phyloP scores from a whole-genome alignment of 2,888 invertebrate species.

The Parnassius mnemosyne region DNA sequence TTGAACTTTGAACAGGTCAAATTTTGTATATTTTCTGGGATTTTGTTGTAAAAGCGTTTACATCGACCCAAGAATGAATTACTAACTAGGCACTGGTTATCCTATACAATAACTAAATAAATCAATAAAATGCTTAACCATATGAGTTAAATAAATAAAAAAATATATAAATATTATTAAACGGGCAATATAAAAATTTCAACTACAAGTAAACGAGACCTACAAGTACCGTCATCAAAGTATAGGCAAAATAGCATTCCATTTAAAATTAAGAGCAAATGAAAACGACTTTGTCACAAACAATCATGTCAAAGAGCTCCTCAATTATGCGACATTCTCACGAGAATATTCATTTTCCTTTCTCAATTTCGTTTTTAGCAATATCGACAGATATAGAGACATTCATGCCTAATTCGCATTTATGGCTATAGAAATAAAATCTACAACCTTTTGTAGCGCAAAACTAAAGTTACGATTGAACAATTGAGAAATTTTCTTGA shows the following conservation, averaged over 20 bases:
- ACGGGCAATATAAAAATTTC: no score
- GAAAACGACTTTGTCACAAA: constrained; percentile 12
- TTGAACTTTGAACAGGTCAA: no score
- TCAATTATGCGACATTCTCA: constrained; percentile 11
- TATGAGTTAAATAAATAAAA: no score
- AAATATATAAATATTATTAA: no score
- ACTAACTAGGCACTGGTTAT: no score
- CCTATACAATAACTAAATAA: no score
- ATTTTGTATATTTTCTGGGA: no score
- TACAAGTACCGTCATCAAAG: background rate
- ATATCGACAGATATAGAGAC: background rate
- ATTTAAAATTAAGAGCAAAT: constrained; percentile 4
- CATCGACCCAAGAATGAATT: no score
- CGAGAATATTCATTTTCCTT: background rate
- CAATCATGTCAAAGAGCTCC: constrained; percentile 12
- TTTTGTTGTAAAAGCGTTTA: no score
- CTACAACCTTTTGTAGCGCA: background rate
- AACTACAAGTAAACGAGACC: no score
- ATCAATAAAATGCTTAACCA: no score
- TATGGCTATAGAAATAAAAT: background rate
- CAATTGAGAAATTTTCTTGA: constrained; percentile 3
- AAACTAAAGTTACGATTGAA: background rate
- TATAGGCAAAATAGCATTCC: constrained; percentile 13
- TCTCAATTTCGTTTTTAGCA: background rate
- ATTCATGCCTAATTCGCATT: background rate